These are phyloP conservation scores for Cantharis lateralis DNA, from an alignment of 2,888 invertebrate genomes.

Conservation along the genomic window DNA sequence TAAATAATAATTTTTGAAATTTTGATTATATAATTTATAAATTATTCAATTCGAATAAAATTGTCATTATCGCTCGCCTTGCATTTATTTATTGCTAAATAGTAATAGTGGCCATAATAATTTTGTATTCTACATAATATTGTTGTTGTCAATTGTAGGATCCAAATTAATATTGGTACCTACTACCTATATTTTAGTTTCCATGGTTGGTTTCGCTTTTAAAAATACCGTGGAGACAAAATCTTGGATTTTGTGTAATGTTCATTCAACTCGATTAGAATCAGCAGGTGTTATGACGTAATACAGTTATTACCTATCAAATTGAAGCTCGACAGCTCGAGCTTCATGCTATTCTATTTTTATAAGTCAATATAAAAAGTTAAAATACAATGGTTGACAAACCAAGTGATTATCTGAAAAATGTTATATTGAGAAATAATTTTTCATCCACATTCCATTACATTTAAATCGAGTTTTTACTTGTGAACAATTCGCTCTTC, in stretches of 20 bases:
- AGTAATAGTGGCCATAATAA: no score
- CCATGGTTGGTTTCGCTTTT: not conserved
- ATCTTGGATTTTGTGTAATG: not conserved
- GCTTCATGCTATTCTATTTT: not conserved
- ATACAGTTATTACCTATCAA: not conserved
- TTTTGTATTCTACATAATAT: no score
- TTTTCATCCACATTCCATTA: not conserved
- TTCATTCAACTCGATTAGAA: conserved; percentile 1
- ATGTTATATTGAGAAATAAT: not conserved
- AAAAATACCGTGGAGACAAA: not conserved
- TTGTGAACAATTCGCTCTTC: not conserved
- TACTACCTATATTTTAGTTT: no score
- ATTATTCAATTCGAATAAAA: not conserved
- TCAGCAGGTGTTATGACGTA: conserved; percentile 5
- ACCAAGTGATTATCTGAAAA: not conserved
- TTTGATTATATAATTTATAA: not conserved
- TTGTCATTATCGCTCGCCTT: not conserved
- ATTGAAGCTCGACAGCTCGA: not conserved
- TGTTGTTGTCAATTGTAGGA: no score
- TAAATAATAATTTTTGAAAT: not conserved
- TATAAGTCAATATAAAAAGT: not conserved
- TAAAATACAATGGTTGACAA: not conserved
- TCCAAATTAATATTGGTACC: no score
- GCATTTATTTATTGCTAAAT: not conserved
- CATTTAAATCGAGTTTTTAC: not conserved